Conservation (phyloP, 2,797 vertebrate species). For the Gouania willdenowi region DNA sequence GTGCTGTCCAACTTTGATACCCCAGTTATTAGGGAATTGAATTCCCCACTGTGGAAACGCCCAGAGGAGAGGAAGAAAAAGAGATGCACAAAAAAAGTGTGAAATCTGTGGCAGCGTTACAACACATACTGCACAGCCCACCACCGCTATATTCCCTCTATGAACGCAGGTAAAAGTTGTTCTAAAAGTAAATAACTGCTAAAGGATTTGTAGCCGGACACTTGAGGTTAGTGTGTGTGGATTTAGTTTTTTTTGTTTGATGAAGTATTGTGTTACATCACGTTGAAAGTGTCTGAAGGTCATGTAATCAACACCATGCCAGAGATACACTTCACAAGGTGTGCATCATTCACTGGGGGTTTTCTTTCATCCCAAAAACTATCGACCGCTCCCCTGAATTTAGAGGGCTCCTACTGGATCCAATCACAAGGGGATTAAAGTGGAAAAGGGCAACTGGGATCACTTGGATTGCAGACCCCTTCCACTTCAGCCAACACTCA, state of each 20-base stretch:
- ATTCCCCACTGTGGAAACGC: slow-evolving; percentile 61
- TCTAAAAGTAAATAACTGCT: not conserved
- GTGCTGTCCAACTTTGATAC: slow-evolving; percentile 76
- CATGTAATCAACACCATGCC: slow-evolving; percentile 13
- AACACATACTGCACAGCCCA: slow-evolving; percentile 60
- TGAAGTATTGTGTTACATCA: not conserved
- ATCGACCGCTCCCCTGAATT: slow-evolving; percentile 53
- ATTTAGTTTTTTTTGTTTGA: not conserved
- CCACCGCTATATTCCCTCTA: slow-evolving; percentile 59
- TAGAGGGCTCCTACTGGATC: slow-evolving; percentile 64
- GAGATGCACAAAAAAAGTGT: slow-evolving; percentile 66
- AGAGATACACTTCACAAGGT: slow-evolving; percentile 20
- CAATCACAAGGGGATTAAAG: slow-evolving; percentile 63
- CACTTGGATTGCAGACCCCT: slow-evolving; percentile 63
- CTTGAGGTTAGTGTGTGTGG: not conserved
- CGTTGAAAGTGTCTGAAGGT: slow-evolving; percentile 23
- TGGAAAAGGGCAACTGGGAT: slow-evolving; percentile 70
- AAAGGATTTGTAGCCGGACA: slow-evolving; percentile 3
- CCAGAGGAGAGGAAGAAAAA: slow-evolving; percentile 65
- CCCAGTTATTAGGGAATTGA: slow-evolving; percentile 72
- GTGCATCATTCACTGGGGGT: slow-evolving; percentile 33
- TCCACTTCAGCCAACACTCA: slow-evolving; percentile 65
- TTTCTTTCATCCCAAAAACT: slow-evolving; percentile 62
- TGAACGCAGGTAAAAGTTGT: slow-evolving; percentile 13
- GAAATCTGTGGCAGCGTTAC: slow-evolving; percentile 63